phyloP scores from a whole-genome alignment of 2,113 vertebrate species.

The Chloropsis hardwickii region DNA sequence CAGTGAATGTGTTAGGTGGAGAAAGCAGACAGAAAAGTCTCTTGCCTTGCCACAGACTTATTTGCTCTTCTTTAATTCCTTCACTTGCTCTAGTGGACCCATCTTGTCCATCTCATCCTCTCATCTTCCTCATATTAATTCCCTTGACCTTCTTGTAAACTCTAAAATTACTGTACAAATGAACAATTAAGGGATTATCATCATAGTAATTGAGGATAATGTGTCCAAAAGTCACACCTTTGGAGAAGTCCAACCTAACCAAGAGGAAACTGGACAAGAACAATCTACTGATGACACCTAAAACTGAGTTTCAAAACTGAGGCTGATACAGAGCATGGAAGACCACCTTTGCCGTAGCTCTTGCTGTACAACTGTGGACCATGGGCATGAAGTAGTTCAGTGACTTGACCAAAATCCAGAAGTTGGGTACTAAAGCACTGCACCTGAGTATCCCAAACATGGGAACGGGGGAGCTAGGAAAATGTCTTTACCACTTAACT shows the following conservation, averaged over 20 bases:
- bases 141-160: neutral
- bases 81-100: neutral
- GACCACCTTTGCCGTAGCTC: neutral
- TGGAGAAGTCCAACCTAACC: neutral
- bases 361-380: neutral
- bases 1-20: neutral
- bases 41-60: neutral
- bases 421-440: neutral
- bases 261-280: neutral
- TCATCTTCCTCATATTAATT: neutral
- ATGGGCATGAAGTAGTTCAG: neutral
- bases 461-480: rapidly evolving
- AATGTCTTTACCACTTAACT: neutral
- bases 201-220: neutral
- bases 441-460: neutral
- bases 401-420: neutral
- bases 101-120: neutral
- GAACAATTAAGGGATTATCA: neutral
- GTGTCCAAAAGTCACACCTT: neutral
- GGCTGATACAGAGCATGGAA: neutral
- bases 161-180: neutral
- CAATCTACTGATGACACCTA: neutral
- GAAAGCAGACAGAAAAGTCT: neutral
- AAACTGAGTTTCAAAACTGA: neutral
- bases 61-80: neutral